Evolutionary conservation across 2,888 invertebrate species (phyloP).

Genomic region (Epistrophe grossulariae): DNA sequence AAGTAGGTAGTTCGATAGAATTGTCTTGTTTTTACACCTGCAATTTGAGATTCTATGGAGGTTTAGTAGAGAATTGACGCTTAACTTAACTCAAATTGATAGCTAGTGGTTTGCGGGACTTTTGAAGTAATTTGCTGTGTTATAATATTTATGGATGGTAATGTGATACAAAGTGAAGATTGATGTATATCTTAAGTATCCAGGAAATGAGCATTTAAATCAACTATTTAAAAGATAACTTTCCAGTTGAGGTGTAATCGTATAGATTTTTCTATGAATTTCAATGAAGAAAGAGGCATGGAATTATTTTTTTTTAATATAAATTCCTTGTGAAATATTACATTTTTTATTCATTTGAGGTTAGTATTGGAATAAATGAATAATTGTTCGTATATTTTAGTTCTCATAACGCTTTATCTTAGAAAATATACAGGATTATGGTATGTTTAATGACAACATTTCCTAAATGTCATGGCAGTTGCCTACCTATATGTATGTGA

Average conservation of each 20-base stretch:
- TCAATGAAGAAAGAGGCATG: neutral
- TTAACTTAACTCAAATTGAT: conserved; percentile 17
- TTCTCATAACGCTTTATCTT: too few species aligned
- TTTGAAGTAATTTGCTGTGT: conserved; percentile 7
- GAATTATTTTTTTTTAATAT: neutral
- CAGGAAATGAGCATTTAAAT: conserved; percentile 36
- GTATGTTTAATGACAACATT: too few species aligned
- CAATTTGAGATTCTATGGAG: neutral
- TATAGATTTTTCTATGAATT: neutral
- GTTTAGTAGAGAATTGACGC: neutral
- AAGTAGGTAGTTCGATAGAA: neutral
- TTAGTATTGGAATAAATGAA: too few species aligned
- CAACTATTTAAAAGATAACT: neutral
- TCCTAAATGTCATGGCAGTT: too few species aligned
- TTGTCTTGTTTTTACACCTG: conserved; percentile 15
- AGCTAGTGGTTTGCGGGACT: conserved; percentile 8
- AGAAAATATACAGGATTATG: too few species aligned
- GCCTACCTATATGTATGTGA: too few species aligned
- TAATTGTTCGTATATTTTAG: too few species aligned
- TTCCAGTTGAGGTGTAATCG: neutral
- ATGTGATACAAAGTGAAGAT: conserved; percentile 1
- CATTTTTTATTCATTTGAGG: too few species aligned
- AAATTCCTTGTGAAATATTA: too few species aligned
- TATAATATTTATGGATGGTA: neutral
- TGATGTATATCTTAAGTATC: conserved; percentile 9